phyloP scores from a whole-genome alignment of 1,140 invertebrate species.

The Pogonus chalceus region DNA sequence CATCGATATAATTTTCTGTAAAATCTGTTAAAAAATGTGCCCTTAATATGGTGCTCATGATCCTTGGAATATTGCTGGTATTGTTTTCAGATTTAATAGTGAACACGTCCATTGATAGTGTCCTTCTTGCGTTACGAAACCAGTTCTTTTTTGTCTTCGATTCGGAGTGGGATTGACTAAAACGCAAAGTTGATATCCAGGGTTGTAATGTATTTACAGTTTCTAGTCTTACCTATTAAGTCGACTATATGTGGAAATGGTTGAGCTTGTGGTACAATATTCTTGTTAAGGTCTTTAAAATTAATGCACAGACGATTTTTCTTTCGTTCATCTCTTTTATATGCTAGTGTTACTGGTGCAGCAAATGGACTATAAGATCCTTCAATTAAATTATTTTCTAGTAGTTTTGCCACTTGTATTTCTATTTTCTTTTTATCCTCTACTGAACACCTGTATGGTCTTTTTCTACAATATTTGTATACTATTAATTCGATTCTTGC shows the following conservation, averaged over 20 bases:
- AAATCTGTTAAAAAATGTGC: neutral
- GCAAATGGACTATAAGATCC: constrained; percentile 31
- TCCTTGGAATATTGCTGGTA: neutral
- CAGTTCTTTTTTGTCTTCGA: constrained; percentile 28
- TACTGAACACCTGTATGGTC: constrained; percentile 26
- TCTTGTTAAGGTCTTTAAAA: constrained; percentile 29
- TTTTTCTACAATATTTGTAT: constrained; percentile 26
- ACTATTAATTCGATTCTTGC: constrained; percentile 24
- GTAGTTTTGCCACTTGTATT: constrained; percentile 25
- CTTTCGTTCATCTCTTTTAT: constrained; percentile 28
- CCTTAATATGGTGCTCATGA: neutral
- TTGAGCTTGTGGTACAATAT: constrained; percentile 28
- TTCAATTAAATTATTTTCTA: constrained; percentile 27
- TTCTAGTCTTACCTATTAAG: constrained; percentile 22
- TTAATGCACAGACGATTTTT: constrained; percentile 27
- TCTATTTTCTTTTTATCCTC: constrained; percentile 30
- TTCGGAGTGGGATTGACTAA: constrained; percentile 25
- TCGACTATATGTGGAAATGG: constrained; percentile 31
- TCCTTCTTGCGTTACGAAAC: constrained; percentile 30
- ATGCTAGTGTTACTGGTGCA: constrained; percentile 29
- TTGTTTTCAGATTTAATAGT: neutral
- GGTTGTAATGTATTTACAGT: constrained; percentile 27
- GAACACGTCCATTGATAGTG: constrained; percentile 25
- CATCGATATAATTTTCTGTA: neutral
- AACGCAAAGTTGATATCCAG: constrained; percentile 34